phyloP scores from a whole-genome alignment of 1,140 invertebrate genomes.

The Leptinotarsa texana region DNA sequence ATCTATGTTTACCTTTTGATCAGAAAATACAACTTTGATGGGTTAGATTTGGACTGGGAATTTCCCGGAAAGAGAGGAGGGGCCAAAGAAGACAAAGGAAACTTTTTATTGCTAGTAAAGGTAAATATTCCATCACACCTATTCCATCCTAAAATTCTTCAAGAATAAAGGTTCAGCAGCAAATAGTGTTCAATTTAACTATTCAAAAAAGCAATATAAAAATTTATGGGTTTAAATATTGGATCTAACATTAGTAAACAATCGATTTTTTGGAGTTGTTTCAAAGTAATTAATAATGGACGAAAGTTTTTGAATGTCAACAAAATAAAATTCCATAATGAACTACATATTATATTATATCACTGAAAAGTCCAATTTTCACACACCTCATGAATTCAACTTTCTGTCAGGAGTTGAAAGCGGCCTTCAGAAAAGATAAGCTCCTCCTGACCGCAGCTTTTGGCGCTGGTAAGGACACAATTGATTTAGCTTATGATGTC shows the following conservation, averaged over 20 bases:
- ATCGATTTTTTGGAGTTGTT: too few species aligned
- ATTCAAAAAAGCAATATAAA: too few species aligned
- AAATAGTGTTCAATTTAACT: too few species aligned
- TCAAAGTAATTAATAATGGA: too few species aligned
- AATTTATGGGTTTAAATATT: too few species aligned
- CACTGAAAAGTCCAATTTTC: too few species aligned
- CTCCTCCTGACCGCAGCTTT: constrained; percentile 77
- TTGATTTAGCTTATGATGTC: constrained; percentile 78
- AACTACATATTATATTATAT: too few species aligned
- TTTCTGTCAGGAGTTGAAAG: constrained; percentile 63
- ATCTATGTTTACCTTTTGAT: constrained; percentile 21
- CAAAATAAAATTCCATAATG: too few species aligned
- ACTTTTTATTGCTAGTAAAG: constrained; percentile 75
- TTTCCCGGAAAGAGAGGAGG: constrained; percentile 79
- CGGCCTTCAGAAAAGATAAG: constrained; percentile 63
- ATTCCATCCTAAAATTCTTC: background rate
- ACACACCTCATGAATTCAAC: too few species aligned
- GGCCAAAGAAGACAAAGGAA: constrained; percentile 71
- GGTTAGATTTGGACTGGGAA: constrained; percentile 84
- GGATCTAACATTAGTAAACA: too few species aligned
- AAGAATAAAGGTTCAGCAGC: too few species aligned
- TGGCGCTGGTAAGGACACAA: constrained; percentile 70
- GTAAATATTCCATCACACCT: constrained; percentile 54
- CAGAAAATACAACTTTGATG: constrained; percentile 78
- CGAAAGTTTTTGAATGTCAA: too few species aligned